These are phyloP conservation scores for Physeter macrocephalus DNA, from an alignment of 2,113 vertebrate genomes.

Conservation along the genomic window DNA sequence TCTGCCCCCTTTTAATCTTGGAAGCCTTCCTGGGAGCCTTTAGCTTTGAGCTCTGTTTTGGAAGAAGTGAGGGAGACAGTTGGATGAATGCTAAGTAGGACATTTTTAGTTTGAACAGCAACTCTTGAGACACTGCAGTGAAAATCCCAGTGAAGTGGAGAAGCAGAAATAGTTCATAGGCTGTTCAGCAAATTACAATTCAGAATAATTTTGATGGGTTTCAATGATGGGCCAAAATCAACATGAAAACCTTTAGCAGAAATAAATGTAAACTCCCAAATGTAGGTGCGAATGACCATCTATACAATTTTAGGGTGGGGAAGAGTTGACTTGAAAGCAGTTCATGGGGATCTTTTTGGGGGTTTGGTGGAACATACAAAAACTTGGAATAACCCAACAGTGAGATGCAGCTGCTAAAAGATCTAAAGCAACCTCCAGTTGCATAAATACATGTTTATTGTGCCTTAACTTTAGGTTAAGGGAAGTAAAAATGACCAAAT, in stretches of 20 bases:
- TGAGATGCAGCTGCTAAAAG: not conserved
- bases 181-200: constrained; percentile 6
- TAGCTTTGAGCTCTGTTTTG: constrained; percentile 63
- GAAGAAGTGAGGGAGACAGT: constrained; percentile 50
- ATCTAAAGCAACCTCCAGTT: not conserved
- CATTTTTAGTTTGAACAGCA: constrained; percentile 61
- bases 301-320: not conserved
- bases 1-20: constrained; percentile 64
- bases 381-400: not conserved
- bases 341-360: not conserved
- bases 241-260: not conserved
- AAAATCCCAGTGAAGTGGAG: not conserved
- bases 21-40: constrained; percentile 72
- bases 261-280: constrained; percentile 15
- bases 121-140: constrained; percentile 55
- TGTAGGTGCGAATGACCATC: not conserved
- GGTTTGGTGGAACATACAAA: not conserved
- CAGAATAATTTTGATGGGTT: not conserved
- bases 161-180: constrained; percentile 48
- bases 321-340: not conserved
- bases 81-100: constrained; percentile 66
- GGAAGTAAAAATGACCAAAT: not conserved
- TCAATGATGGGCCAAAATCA: not conserved
- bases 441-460: not conserved
- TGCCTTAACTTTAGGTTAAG: not conserved